A percentile compares a stretch with the other conserved stretches of the same genome.
Evolutionary conservation across 2,888 invertebrate genomes (phyloP).

Genomic region (Caenorhabditis panamensis): DNA sequence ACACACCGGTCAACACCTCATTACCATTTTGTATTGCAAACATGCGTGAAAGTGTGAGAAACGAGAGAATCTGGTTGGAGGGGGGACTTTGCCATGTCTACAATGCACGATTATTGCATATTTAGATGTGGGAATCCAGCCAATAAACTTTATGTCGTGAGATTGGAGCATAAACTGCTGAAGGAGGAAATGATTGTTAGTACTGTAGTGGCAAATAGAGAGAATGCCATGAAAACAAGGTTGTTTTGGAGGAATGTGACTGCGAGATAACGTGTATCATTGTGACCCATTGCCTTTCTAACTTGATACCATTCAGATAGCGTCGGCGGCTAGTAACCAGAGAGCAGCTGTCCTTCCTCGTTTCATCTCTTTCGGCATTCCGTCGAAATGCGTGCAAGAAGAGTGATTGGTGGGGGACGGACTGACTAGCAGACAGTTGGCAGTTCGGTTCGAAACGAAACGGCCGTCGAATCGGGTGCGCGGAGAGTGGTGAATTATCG

Average conservation of each 20-base stretch:
- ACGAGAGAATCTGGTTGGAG: no score
- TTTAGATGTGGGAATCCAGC: no score
- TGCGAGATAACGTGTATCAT: neutral
- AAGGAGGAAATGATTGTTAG: no score
- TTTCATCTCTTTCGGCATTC: neutral
- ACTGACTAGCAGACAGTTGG: no score
- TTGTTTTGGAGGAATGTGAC: neutral
- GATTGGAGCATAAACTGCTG: no score
- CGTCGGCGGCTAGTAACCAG: neutral
- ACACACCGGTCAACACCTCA: constrained; percentile 38
- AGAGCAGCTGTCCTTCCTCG: constrained; percentile 6
- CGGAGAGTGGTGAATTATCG: constrained; percentile 1
- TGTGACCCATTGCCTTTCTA: constrained; percentile 2
- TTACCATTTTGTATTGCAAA: constrained; percentile 33
- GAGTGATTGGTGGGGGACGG: neutral
- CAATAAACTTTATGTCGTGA: no score
- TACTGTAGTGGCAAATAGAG: neutral
- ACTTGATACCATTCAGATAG: constrained; percentile 5
- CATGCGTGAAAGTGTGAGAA: neutral
- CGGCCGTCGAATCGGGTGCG: neutral
- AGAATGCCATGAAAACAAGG: neutral
- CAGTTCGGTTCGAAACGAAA: constrained; percentile 7
- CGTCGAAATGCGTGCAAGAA: neutral
- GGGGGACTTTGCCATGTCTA: no score
- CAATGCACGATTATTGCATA: no score